These are phyloP conservation scores for Cichladusa arquata DNA, from an alignment of 2,113 vertebrate genomes.

Conservation along the genomic window DNA sequence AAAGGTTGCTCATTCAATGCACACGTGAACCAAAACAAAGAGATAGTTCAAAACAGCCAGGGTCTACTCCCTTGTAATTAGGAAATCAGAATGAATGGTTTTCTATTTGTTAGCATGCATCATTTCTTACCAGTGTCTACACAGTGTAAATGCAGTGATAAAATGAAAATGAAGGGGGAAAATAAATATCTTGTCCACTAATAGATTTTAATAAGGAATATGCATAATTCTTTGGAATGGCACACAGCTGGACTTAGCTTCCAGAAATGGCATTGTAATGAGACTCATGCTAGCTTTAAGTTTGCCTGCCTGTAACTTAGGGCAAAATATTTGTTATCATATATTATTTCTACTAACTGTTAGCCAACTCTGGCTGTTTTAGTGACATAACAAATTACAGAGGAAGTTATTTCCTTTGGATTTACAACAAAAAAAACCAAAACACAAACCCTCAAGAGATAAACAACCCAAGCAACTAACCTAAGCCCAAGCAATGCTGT, in stretches of 20 bases:
- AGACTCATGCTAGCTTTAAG: background rate
- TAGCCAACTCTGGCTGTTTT: background rate
- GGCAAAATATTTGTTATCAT: background rate
- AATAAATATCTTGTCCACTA: background rate
- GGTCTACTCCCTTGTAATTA: conserved; percentile 11
- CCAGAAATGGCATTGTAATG: background rate
- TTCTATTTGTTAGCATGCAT: background rate
- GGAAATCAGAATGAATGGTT: conserved; percentile 29
- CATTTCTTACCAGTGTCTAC: background rate
- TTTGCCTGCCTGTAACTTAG: background rate
- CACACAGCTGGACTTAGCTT: background rate
- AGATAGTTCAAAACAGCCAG: background rate
- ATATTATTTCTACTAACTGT: background rate
- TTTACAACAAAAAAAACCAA: background rate
- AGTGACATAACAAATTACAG: background rate
- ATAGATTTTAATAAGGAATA: background rate
- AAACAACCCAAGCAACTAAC: background rate
- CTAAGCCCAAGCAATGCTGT: background rate
- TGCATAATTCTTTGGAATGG: background rate
- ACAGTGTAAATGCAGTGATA: background rate
- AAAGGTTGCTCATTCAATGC: conserved; percentile 1
- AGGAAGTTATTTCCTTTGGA: background rate
- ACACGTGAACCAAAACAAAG: background rate
- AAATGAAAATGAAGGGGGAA: background rate
- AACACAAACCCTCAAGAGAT: background rate